A percentile compares a stretch with the other conserved stretches of the same genome.
Conservation (phyloP, 2,797 vertebrate species). For the Eulemur rubriventer region DNA sequence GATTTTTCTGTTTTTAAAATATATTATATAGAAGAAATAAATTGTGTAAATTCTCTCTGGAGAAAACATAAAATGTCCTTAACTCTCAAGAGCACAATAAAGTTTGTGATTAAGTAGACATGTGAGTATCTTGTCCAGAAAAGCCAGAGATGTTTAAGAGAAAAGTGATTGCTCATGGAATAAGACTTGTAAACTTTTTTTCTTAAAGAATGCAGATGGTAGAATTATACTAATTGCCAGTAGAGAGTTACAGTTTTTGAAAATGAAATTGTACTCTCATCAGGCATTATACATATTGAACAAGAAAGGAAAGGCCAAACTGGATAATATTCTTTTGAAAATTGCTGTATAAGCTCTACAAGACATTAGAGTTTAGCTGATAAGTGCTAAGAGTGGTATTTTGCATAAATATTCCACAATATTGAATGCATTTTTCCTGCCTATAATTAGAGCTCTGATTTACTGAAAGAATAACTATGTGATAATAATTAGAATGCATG, state of each 20-base stretch:
- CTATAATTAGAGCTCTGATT: conserved; percentile 84
- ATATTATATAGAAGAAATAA: not conserved
- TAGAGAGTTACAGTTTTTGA: conserved; percentile 69
- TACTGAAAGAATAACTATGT: conserved; percentile 81
- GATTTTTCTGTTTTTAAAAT: not conserved
- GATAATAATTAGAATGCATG: conserved; percentile 79
- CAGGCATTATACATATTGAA: conserved; percentile 61
- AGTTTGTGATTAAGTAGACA: not conserved
- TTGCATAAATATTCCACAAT: conserved; percentile 84
- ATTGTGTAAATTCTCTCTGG: not conserved
- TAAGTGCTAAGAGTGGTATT: conserved; percentile 81
- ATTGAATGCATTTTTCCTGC: conserved; percentile 81
- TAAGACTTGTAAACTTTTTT: not conserved
- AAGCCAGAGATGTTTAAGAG: conserved; percentile 9
- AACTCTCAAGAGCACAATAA: not conserved
- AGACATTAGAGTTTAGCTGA: conserved; percentile 82
- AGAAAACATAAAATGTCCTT: not conserved
- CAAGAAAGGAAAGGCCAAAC: conserved; percentile 73
- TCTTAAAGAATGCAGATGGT: conserved; percentile 25
- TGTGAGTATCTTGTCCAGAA: not conserved
- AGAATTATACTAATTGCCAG: conserved; percentile 57
- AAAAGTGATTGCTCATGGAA: conserved; percentile 10
- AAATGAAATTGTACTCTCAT: conserved; percentile 61
- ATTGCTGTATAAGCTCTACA: conserved; percentile 79
- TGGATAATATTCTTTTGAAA: conserved; percentile 72